Conservation (phyloP, 2,888 invertebrate species). For the Bombylius major region DNA sequence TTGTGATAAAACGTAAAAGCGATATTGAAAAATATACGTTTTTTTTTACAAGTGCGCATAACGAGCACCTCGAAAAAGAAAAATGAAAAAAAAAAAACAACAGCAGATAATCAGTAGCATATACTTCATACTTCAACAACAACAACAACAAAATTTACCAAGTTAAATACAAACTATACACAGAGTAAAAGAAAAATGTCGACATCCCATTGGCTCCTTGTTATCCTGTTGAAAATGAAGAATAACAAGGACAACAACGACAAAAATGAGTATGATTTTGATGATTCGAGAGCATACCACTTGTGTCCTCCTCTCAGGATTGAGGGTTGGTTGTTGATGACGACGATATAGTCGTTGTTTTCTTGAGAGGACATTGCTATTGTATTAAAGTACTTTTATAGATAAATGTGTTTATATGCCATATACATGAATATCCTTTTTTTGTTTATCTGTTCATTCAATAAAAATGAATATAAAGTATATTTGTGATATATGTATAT, state of each 20-base stretch:
- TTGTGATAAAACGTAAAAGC: too few relatives aligned
- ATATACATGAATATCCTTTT: conserved; percentile 4
- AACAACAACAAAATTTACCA: too few relatives aligned
- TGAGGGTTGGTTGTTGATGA: neutral
- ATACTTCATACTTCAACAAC: too few relatives aligned
- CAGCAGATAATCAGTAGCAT: too few relatives aligned
- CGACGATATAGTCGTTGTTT: too few relatives aligned
- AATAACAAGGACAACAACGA: conserved; percentile 4
- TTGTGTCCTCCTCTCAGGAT: neutral
- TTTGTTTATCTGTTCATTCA: too few relatives aligned
- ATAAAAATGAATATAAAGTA: too few relatives aligned
- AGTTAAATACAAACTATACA: neutral
- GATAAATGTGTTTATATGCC: conserved; percentile 4
- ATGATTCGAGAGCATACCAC: conserved; percentile 2
- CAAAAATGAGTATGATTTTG: conserved; percentile 6
- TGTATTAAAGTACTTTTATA: neutral
- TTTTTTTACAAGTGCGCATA: too few relatives aligned
- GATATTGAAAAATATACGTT: too few relatives aligned
- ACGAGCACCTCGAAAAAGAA: too few relatives aligned
- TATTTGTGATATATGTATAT: too few relatives aligned
- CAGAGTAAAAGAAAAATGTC: neutral
- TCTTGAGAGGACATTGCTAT: neutral
- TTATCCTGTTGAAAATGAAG: conserved; percentile 11
- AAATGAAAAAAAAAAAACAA: too few relatives aligned
- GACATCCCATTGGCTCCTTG: conserved; percentile 10